Percentiles rank a stretch among this genome's conserved stretches.
These are phyloP conservation scores for Melanocharis versteri DNA, from an alignment of 2,113 vertebrate genomes.

Conservation along the genomic window DNA sequence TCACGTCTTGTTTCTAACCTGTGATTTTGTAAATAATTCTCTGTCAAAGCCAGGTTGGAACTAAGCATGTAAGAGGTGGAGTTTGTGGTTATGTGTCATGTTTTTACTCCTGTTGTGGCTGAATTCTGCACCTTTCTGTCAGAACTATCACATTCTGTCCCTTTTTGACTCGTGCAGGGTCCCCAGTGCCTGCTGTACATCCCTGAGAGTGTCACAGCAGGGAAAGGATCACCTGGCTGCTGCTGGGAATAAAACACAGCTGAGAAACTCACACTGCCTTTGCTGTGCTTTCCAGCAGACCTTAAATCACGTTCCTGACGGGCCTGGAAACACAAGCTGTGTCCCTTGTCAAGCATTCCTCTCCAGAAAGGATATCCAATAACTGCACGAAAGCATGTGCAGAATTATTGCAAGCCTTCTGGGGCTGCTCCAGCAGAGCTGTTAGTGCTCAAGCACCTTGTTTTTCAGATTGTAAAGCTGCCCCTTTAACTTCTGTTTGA, in stretches of 20 bases:
- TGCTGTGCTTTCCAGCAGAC: slow-evolving; percentile 27
- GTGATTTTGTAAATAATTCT: background rate
- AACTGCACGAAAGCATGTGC: slow-evolving; percentile 40
- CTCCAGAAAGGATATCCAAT: slow-evolving; percentile 51
- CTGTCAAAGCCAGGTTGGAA: background rate
- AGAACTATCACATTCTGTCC: background rate
- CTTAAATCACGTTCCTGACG: slow-evolving; percentile 55
- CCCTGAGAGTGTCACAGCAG: background rate
- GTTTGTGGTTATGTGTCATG: background rate
- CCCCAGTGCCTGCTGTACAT: background rate
- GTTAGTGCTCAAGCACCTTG: slow-evolving; percentile 29
- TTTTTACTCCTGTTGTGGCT: background rate
- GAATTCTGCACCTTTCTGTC: background rate
- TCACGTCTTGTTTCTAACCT: background rate
- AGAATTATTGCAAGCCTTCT: slow-evolving; percentile 41
- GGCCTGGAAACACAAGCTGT: background rate
- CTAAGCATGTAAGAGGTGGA: fast-evolving
- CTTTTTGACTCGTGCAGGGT: background rate
- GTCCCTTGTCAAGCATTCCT: slow-evolving; percentile 60
- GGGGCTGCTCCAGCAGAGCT: slow-evolving; percentile 31
- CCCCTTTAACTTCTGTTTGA: slow-evolving; percentile 1
- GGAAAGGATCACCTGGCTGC: background rate
- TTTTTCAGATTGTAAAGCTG: slow-evolving; percentile 56
- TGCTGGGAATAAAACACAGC: background rate
- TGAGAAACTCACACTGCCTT: slow-evolving; percentile 6